These are phyloP conservation scores for Amphimallon solstitiale DNA, from an alignment of 2,888 invertebrate species.

Conservation along the genomic window DNA sequence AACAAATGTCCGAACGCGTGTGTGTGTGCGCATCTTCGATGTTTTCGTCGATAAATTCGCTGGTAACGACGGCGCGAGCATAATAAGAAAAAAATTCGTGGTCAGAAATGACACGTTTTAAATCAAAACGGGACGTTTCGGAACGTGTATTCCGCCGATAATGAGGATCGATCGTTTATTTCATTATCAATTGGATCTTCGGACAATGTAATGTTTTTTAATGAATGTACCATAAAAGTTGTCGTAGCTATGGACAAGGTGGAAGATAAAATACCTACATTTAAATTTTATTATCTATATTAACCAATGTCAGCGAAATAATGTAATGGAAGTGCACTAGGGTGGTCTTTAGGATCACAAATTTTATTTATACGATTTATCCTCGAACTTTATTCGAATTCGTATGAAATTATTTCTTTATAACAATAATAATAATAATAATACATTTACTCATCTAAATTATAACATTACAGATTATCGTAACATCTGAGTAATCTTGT, in stretches of 20 bases:
- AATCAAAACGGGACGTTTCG: constrained; percentile 37
- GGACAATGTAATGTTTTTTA: constrained; percentile 19
- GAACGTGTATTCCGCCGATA: constrained; percentile 30
- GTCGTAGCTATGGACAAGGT: neutral
- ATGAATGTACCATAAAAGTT: too few relatives aligned
- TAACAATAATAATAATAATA: too few relatives aligned
- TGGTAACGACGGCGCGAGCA: neutral
- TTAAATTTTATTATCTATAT: too few relatives aligned
- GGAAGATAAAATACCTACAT: too few relatives aligned
- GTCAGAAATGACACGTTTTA: constrained; percentile 35
- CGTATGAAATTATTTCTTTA: too few relatives aligned
- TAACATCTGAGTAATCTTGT: too few relatives aligned
- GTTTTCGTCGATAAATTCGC: constrained; percentile 35
- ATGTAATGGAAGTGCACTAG: constrained; percentile 12
- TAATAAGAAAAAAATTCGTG: constrained; percentile 32
- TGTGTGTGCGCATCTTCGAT: constrained; percentile 28
- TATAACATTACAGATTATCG: too few relatives aligned
- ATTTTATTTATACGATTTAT: too few relatives aligned
- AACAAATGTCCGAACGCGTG: neutral
- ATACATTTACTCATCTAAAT: too few relatives aligned
- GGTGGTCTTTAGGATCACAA: too few relatives aligned
- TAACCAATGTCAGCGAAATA: too few relatives aligned
- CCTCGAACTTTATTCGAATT: too few relatives aligned
- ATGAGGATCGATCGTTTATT: constrained; percentile 24
- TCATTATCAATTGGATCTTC: constrained; percentile 14